Evolutionary conservation across 2,113 vertebrate genomes (phyloP), one percentile per base, ranked within the genome.

Genomic region (Poeciliopsis turrubarensis): DNA sequence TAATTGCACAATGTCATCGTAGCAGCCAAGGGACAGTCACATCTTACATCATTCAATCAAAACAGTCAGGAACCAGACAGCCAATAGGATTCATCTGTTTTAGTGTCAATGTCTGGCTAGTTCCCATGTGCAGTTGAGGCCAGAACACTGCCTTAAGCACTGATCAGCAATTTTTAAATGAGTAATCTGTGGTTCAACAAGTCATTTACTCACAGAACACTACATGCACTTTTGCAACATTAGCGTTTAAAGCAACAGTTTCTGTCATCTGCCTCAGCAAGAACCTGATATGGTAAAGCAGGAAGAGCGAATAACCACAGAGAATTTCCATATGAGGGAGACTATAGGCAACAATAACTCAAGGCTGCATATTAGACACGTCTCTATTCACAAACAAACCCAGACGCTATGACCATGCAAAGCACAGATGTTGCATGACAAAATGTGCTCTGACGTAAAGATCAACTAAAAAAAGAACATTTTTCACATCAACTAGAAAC

Each of bases 301-400:
- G 72, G 68, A 65, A 14, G 15, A 37, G 60, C 72, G 2, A 12
- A 63, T 63, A 77, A 89, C 83, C 86, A 62, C 89, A 85, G 32
- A 41, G 27, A 51, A 76, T 82, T 76, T 86, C 91, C 92, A 83
- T 89, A 82, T 89, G 92, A 88, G 86, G 90, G 60, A 34, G 13
- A 13, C 29, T 25, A 25, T 34, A 32, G 6, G 72, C 73, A 5
- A 64, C 41, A 54, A 2, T 14, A 67, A 71, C 7, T 31, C 64
- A 57, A 68, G 15, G 41, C 25, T 30, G 27, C 64, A 34, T 44
- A 27, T 90, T 67, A 82, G 37, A 64, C 39, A 29, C 9, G 4
- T 14, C 32, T 47, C 44, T 26, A 70, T 77, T 77, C 34, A 65
- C 2, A 65, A 19, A 11, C 85, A 74, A 79, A 75, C 6, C 27